Base-by-base conservation (phyloP, 1,140 invertebrate species). In the Brachionus calyciflorus region DNA sequence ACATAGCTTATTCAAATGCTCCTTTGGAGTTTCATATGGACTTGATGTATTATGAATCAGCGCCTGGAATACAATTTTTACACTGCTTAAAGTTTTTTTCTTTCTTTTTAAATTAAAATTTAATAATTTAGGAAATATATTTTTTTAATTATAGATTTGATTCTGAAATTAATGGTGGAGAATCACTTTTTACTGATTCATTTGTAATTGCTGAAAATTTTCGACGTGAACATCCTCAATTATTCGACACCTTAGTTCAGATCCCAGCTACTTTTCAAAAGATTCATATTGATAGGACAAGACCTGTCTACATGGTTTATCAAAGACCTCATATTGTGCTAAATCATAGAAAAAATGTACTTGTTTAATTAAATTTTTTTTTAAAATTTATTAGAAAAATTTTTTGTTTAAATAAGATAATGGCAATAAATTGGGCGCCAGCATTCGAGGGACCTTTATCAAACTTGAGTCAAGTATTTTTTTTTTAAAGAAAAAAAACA, bases 231-330 rank as follows among this genome's bases (percentile, higher is more conserved):
- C 69, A 80, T 77, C 81, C 82, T 26, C 76, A 79, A 19, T 55
- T 81, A 12, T 83, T 83, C 55, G 41, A 78, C 1, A 78, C 75
- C 14, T 78, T 84, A 5, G 73, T 77, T 5, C 76, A 63, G 77
- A 77, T 82, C 28, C 82, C 83, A 37, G 83, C 79, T 10, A 83
- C 83, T 21, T 83, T 84, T 73, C 81, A 84, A 78, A 83, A 82
- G 41, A 30, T 73, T 40, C 69, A 73, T 17, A 37, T 37, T 21
- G 33, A 40, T 17, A 49, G 69, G n/a, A 17, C 21, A 9, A 73
- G 69, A 65, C 83, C 83, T 44, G 82, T 83, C 17, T 77, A 81
- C 40, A 81, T 84, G 79, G 78, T 73, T 2, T 83, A 82, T 77
- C 80, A 81, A 57, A 78, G 81, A 53, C 82, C 83, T 19, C 80